These are phyloP conservation scores for Chrysomela aeneicollis DNA, from an alignment of 2,888 invertebrate genomes.

Conservation along the genomic window DNA sequence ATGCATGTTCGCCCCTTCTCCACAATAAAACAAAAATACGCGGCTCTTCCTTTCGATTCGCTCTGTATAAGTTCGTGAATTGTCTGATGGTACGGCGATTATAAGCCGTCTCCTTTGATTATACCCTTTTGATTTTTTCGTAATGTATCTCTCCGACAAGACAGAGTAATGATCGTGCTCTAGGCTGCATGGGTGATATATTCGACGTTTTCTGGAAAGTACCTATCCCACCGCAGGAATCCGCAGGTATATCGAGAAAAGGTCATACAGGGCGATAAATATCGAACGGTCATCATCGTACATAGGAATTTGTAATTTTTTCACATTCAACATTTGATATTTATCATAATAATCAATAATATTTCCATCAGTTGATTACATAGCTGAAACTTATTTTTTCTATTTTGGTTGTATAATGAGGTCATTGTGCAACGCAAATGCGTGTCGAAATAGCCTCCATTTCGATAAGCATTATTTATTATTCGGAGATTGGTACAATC, in stretches of 20 bases:
- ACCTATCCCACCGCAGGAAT: conserved; percentile 9
- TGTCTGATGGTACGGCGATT: conserved; percentile 45
- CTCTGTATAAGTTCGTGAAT: conserved; percentile 3
- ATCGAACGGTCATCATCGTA: neutral
- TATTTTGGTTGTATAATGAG: too few species aligned
- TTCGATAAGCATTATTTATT: too few species aligned
- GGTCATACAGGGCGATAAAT: neutral
- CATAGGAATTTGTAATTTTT: too few species aligned
- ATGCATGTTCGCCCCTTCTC: too few species aligned
- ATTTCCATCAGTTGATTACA: too few species aligned
- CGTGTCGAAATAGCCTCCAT: too few species aligned
- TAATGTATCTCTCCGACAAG: conserved; percentile 57
- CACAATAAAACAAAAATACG: too few species aligned
- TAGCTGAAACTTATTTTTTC: too few species aligned
- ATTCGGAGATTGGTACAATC: too few species aligned
- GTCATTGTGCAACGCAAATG: too few species aligned
- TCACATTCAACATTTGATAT: too few species aligned
- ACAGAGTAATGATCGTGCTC: conserved; percentile 58
- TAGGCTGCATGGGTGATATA: conserved; percentile 58
- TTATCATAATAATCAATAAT: too few species aligned
- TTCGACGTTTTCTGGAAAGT: conserved; percentile 48
- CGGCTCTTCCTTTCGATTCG: neutral
- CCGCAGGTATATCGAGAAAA: conserved; percentile 12
- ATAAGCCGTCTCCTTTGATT: conserved; percentile 55
- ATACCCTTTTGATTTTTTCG: conserved; percentile 58